Conservation (phyloP, 2,797 vertebrate genomes). For the Siniperca obscura region DNA sequence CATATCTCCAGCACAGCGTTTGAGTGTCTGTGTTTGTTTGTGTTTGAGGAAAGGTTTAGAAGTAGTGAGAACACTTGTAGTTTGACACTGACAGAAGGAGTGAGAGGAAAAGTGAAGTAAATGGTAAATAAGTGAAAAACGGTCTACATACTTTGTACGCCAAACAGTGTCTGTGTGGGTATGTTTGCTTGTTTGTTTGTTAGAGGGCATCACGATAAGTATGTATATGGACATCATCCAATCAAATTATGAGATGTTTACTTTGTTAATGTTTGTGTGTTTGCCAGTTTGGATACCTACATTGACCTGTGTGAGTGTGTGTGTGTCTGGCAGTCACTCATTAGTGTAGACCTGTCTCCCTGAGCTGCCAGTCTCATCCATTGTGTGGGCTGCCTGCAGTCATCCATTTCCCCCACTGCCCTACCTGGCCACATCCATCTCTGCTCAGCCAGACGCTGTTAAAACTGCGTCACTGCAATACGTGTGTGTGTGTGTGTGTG, state of each 20-base stretch:
- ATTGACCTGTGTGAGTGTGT: constrained; percentile 37
- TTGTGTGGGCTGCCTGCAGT: constrained; percentile 73
- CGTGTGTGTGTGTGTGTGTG: constrained; percentile 8
- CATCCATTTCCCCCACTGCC: constrained; percentile 68
- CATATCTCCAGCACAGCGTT: neutral
- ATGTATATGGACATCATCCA: constrained; percentile 10
- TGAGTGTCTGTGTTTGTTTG: neutral
- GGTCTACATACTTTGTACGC: neutral
- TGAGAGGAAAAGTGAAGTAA: constrained; percentile 12
- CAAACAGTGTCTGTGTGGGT: neutral
- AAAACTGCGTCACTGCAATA: constrained; percentile 49
- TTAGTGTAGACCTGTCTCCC: constrained; percentile 73
- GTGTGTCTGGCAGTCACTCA: constrained; percentile 60
- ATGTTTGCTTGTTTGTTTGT: constrained; percentile 15
- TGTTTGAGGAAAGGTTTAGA: constrained; percentile 25
- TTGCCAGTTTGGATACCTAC: constrained; percentile 22
- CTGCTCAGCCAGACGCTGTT: constrained; percentile 61
- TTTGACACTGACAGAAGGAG: constrained; percentile 5
- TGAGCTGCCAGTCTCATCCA: constrained; percentile 71
- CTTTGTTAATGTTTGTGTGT: constrained; percentile 36
- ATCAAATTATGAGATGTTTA: constrained; percentile 28
- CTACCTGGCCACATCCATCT: constrained; percentile 75
- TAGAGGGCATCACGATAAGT: neutral
- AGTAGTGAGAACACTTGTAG: neutral
- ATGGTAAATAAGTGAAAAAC: neutral